Percentiles rank a stretch among this genome's conserved stretches.
Evolutionary conservation across 2,113 vertebrate species (phyloP).

Genomic region (Paramormyrops kingsleyae): DNA sequence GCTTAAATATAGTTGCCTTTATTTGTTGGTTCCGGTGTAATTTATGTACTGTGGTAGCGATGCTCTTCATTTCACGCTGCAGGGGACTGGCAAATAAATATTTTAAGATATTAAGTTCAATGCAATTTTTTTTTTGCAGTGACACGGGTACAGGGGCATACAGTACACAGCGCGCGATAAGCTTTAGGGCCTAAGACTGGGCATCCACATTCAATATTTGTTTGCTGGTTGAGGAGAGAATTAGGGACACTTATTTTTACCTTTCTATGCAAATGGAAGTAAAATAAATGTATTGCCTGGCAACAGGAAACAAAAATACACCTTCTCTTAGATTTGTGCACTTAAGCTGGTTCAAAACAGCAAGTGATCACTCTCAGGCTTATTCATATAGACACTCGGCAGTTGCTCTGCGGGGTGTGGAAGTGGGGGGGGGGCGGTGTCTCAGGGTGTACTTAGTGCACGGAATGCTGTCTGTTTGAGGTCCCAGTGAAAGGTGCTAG

Average conservation of each 20-base stretch:
- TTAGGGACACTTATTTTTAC: not conserved
- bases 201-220: not conserved
- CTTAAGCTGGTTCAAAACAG: not conserved
- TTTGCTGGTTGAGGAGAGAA: not conserved
- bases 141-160: not conserved
- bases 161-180: not conserved
- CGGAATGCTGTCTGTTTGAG: not conserved
- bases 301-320: not conserved
- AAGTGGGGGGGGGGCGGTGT: not conserved
- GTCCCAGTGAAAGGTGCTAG: not conserved
- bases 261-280: not conserved
- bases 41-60: constrained; percentile 17
- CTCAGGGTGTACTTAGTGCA: not conserved
- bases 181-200: not conserved
- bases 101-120: constrained; percentile 21
- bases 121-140: constrained; percentile 27
- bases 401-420: not conserved
- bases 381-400: not conserved
- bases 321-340: not conserved
- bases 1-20: constrained; percentile 21
- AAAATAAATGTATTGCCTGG: not conserved
- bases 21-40: constrained; percentile 13
- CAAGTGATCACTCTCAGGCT: not conserved
- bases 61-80: constrained; percentile 23
- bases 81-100: constrained; percentile 15